Percentiles rank a stretch among this genome's conserved stretches.
Conservation (phyloP, 2,113 vertebrate species). For the Trematocara stigmaticum region DNA sequence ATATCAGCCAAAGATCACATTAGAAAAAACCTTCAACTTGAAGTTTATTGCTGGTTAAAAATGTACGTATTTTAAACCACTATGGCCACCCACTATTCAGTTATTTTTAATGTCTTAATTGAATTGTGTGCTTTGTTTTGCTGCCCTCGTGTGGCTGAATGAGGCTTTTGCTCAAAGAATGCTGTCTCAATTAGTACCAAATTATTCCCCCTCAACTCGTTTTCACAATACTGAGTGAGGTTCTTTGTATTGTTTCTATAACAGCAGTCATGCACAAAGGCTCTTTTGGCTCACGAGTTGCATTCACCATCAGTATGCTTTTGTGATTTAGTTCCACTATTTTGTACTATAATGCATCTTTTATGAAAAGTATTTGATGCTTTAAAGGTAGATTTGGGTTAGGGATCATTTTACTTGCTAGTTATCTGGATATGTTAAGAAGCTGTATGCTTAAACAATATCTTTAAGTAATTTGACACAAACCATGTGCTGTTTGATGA, state of each 20-base stretch:
- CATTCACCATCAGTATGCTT: constrained; percentile 34
- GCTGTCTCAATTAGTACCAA: constrained; percentile 60
- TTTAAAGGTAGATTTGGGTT: constrained; percentile 51
- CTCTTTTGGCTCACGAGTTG: constrained; percentile 53
- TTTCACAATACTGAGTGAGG: constrained; percentile 62
- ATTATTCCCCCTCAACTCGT: constrained; percentile 66
- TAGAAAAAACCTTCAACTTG: constrained; percentile 52
- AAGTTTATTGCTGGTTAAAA: not conserved
- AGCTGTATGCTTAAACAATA: not conserved
- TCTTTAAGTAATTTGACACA: not conserved
- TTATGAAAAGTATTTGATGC: constrained; percentile 29
- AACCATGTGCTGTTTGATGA: not conserved
- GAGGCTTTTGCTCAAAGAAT: constrained; percentile 50
- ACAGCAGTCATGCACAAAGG: constrained; percentile 60
- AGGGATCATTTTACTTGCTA: constrained; percentile 13
- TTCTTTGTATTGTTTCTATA: constrained; percentile 63
- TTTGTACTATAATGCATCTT: constrained; percentile 38
- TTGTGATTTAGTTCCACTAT: constrained; percentile 46
- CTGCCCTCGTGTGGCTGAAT: constrained; percentile 65
- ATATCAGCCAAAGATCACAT: constrained; percentile 73
- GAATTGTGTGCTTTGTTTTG: constrained; percentile 17
- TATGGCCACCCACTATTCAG: not conserved
- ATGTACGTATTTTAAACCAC: not conserved
- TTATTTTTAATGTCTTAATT: not conserved
- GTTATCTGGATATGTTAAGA: constrained; percentile 3